A percentile compares a stretch with the other conserved stretches of the same genome.
phyloP scores from a whole-genome alignment of 2,797 vertebrate species.

The Podargus strigoides region DNA sequence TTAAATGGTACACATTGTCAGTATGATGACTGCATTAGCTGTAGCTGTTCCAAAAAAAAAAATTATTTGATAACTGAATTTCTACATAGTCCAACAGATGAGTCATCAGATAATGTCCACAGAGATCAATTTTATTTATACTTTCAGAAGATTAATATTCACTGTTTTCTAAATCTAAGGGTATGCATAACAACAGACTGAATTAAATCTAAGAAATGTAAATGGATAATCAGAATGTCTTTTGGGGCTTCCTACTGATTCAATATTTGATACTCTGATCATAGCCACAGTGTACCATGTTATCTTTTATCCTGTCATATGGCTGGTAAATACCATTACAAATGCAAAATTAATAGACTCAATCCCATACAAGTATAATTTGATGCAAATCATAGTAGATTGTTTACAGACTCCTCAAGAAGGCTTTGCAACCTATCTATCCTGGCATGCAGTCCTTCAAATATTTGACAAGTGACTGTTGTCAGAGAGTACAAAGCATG shows the following conservation, averaged over 20 bases:
- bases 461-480: neutral
- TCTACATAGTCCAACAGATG: slow-evolving; percentile 29
- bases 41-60: slow-evolving; percentile 44
- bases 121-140: slow-evolving; percentile 48
- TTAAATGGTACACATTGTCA: slow-evolving; percentile 27
- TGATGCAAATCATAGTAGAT: neutral
- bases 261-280: slow-evolving; percentile 24
- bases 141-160: slow-evolving; percentile 42
- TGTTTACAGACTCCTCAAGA: neutral
- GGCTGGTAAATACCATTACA: neutral
- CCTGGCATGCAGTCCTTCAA: neutral
- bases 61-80: slow-evolving; percentile 46
- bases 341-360: neutral
- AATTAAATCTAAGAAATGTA: slow-evolving; percentile 14
- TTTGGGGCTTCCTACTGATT: slow-evolving; percentile 12
- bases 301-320: neutral
- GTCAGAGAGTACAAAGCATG: neutral
- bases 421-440: neutral
- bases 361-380: neutral
- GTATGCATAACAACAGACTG: neutral
- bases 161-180: slow-evolving; percentile 12
- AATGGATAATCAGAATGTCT: neutral
- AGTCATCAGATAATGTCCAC: slow-evolving; percentile 43
- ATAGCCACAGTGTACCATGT: neutral
- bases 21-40: slow-evolving; percentile 36